These are phyloP conservation scores for Ashinkailepas kermadecensis DNA, from an alignment of 2,888 invertebrate species.

Conservation along the genomic window DNA sequence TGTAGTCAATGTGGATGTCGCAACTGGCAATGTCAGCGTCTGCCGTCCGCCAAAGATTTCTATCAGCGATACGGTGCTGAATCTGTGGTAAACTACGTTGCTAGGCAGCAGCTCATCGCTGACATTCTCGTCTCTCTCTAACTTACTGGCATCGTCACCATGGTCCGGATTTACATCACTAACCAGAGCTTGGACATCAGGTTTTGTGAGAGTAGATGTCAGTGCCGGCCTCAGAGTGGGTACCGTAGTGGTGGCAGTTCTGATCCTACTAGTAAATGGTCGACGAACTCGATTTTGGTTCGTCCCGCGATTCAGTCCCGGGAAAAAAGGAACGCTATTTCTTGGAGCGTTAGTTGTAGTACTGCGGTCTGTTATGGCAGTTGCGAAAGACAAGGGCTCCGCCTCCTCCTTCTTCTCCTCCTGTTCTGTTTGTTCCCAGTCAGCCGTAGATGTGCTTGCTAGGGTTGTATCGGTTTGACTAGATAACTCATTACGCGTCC, in stretches of 20 bases:
- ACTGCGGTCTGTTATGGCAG: not conserved
- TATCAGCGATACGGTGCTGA: conserved; percentile 36
- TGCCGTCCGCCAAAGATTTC: conserved; percentile 36
- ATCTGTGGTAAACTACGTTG: conserved; percentile 36
- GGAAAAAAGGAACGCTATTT: not conserved
- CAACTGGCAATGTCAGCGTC: conserved; percentile 35
- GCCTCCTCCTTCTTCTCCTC: not conserved
- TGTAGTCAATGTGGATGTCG: conserved; percentile 36
- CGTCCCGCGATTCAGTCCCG: not conserved
- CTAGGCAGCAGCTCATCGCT: conserved; percentile 26
- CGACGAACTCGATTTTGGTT: not conserved
- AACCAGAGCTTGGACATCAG: not conserved
- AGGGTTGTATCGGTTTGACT: not conserved
- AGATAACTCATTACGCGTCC: not conserved
- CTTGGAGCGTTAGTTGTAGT: not conserved
- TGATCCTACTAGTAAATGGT: not conserved
- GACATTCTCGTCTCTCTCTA: not conserved
- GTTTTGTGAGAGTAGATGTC: not conserved
- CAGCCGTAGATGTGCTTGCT: not conserved
- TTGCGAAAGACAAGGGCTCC: not conserved
- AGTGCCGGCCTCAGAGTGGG: not conserved
- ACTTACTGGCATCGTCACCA: not conserved
- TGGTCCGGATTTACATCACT: not conserved
- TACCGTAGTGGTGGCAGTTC: not conserved
- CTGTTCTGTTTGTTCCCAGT: not conserved